Base-by-base conservation (phyloP, 1,140 invertebrate genomes). In the Meloidogyne floridensis region DNA sequence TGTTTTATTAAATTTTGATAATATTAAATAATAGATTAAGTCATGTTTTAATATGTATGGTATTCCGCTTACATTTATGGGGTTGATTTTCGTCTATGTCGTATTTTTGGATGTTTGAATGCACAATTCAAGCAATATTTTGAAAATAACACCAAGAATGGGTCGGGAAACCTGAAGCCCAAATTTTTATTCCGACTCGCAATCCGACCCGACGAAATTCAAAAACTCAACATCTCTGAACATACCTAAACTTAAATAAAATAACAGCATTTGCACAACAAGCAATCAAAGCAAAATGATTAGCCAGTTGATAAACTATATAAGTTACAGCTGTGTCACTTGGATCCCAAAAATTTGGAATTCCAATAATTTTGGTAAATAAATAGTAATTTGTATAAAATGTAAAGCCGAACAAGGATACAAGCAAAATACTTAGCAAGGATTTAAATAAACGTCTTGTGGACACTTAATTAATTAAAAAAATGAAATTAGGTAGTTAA, bases 291-390 rank as follows among this genome's bases (percentile, higher is more conserved):
- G 59, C 59, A 65, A 65, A 65, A 65, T 13, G n/a, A 65, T 18
- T 65, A 18, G 59, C 15, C 5, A 65, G 6, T 65, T 65, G 59
- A 65, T n/a, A 65, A 7, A 15, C 59, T n/a, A 65, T 65, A 18
- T 65, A 65, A n/a, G 59, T 65, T 13, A 65, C 6, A n/a, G n/a
- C 15, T 13, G 15, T 65, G 1, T 65, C 59, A n/a, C n/a, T 65
- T n/a, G 59, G 59, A n/a, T 65, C 59, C 59, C 59, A 65, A 65
- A 65, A 65, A 18, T 65, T 65, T n/a, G 59, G 59, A 65, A 65
- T 65, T 65, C 59, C 59, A 18, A n/a, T 8, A 65, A 65, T 11
- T 65, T 65, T 65, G n/a, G 59, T 6, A 13, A 65, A 11, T 11
- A 65, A 65, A 65, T 13, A 65, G n/a, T 65, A 65, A 18, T 65